phyloP scores from a whole-genome alignment of 2,113 vertebrate genomes.

The Hylia prasina region DNA sequence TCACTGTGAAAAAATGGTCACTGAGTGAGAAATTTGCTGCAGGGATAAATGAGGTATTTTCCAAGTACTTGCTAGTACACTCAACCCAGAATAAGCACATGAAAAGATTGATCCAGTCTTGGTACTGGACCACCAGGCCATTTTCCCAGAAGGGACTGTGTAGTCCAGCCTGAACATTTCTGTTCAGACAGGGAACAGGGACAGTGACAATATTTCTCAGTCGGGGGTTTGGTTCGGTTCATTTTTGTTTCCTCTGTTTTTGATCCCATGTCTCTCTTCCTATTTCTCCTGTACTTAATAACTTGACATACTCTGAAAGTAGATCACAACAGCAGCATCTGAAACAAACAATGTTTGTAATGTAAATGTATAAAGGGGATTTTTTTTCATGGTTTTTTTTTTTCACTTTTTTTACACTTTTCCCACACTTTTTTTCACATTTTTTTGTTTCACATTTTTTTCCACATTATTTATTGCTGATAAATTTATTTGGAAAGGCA shows the following conservation, averaged over 20 bases:
- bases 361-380: neutral
- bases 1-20: neutral
- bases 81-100: neutral
- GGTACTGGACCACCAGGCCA: neutral
- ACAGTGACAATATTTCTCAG: neutral
- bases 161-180: neutral
- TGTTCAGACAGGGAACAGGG: neutral
- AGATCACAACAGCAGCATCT: neutral
- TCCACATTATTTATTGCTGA: neutral
- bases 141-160: neutral
- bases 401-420: neutral
- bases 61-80: neutral
- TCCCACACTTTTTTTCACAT: neutral
- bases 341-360: neutral
- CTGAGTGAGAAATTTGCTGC: neutral
- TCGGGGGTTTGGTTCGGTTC: fast-evolving
- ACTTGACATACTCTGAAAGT: neutral
- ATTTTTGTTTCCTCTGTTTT: neutral
- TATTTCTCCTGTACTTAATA: neutral
- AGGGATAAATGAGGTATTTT: neutral
- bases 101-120: neutral
- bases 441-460: neutral
- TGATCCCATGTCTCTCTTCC: neutral
- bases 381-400: too few species aligned
- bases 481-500: neutral